phyloP scores from a whole-genome alignment of 2,113 vertebrate species.

The Lepisosteus osseus region DNA sequence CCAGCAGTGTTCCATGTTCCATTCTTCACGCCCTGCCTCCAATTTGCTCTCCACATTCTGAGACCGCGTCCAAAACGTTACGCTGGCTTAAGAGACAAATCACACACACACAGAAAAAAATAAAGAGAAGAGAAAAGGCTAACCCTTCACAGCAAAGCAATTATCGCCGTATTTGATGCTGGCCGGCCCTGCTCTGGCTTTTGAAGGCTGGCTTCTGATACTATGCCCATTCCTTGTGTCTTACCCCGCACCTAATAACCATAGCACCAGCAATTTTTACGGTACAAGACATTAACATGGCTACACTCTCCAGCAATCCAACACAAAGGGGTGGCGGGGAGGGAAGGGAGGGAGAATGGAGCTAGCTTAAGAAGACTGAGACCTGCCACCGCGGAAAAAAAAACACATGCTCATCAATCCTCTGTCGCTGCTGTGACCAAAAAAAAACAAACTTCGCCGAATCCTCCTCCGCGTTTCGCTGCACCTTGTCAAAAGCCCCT shows the following conservation, averaged over 20 bases:
- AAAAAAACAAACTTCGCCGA: not conserved
- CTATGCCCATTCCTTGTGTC: slow-evolving; percentile 71
- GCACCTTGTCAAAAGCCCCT: not conserved
- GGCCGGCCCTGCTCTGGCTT: slow-evolving; percentile 80
- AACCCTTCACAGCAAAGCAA: slow-evolving; percentile 99
- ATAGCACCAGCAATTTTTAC: slow-evolving; percentile 99
- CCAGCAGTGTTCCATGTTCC: slow-evolving; percentile 94
- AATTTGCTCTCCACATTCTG: slow-evolving; percentile 99
- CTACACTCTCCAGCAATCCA: slow-evolving; percentile 66
- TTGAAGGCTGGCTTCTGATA: slow-evolving; percentile 85
- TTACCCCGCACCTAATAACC: slow-evolving; percentile 98
- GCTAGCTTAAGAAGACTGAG: slow-evolving; percentile 66
- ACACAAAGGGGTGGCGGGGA: slow-evolving; percentile 53
- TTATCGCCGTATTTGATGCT: slow-evolving; percentile 98
- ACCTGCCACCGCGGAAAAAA: slow-evolving; percentile 67
- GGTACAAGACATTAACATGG: slow-evolving; percentile 99
- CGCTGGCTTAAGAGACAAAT: slow-evolving; percentile 99
- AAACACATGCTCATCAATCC: slow-evolving; percentile 69
- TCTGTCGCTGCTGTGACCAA: slow-evolving; percentile 31
- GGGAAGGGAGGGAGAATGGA: slow-evolving; percentile 43
- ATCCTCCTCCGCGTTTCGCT: not conserved
- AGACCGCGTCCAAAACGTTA: slow-evolving; percentile 97
- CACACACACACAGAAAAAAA: slow-evolving; percentile 87
- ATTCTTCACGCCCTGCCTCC: slow-evolving; percentile 99
- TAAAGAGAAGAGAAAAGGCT: slow-evolving; percentile 67